These are phyloP conservation scores for Hypocryptadius cinnamomeus DNA, from an alignment of 2,113 vertebrate species.

Conservation along the genomic window DNA sequence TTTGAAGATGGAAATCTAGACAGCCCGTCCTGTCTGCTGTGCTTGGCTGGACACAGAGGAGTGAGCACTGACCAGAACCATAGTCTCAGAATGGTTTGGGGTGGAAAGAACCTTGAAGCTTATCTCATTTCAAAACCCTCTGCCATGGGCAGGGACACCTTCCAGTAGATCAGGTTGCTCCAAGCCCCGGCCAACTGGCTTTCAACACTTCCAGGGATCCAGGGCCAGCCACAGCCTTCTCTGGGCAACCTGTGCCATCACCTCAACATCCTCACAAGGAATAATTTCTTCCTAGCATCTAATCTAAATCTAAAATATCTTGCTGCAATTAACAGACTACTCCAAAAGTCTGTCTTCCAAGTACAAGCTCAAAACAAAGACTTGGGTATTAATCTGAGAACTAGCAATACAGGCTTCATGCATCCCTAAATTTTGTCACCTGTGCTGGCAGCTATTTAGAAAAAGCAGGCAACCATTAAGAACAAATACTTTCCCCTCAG, in stretches of 20 bases:
- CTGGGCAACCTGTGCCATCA: not conserved
- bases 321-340: not conserved
- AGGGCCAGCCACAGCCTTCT: not conserved
- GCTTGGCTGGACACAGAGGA: not conserved
- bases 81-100: not conserved
- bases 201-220: not conserved
- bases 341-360: not conserved
- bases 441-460: not conserved
- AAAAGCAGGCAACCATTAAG: not conserved
- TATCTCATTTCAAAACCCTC: not conserved
- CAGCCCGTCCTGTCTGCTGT: not conserved
- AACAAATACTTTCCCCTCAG: not conserved
- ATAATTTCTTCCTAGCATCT: not conserved
- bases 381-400: not conserved
- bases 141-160: not conserved
- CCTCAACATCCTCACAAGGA: not conserved
- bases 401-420: not conserved
- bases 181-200: rapidly evolving
- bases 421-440: not conserved
- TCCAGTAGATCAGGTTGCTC: not conserved
- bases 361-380: not conserved
- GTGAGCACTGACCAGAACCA: not conserved
- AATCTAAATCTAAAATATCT: not conserved
- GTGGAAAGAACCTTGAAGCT: not conserved
- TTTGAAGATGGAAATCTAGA: not conserved